Evolutionary conservation across 2,113 vertebrate species (phyloP), one percentile per base, ranked within the genome.

Genomic region (Pseudois nayaur): DNA sequence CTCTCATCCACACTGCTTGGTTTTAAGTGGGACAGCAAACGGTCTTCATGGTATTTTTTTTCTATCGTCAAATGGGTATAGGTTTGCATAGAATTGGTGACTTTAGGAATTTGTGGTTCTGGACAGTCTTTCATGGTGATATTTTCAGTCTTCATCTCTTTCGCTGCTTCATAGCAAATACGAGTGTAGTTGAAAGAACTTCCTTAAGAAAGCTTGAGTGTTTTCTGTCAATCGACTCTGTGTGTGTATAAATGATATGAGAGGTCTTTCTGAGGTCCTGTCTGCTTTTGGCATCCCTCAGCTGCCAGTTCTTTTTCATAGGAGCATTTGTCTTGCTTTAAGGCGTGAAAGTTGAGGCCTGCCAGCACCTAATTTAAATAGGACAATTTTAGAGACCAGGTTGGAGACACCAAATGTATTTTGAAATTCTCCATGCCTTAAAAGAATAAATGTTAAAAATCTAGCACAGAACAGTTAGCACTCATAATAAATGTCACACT

Each of bases 61-160:
- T 84, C 31, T 93, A 1, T 76, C 11, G 13, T 83, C 83, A 87
- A 23, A 59, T 93, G 92, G n/a, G 31, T 62, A 19, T 50, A 84
- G 54, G 31, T 92, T 95, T 97, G 31, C 84, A 81, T 48, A 45
- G 31, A 25, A 16, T 33, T 95, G 90, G 48, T 81, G 91, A 78
- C 92, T 96, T 90, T 71, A 95, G 94, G 88, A 94, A 90, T 92
- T 90, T 97, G 15, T 93, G 21, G 36, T 86, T 97, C 86, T 74
- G 60, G 29, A 79, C 21, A 85, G 0, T 91, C 83, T 95, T 87
- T 87, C 19, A 31, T 94, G 45, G 81, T n/a, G 54, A 89, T 96
- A 50, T 92, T 97, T 97, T 87, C 31, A 62, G 1, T 93, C 67
- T 89, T 96, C 55, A 8, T 86, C 1, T 82, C 21, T 92, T 10